Evolutionary conservation across 2,797 vertebrate species (phyloP), one percentile per base, ranked within the genome.

Genomic region (Eremophila alpestris): DNA sequence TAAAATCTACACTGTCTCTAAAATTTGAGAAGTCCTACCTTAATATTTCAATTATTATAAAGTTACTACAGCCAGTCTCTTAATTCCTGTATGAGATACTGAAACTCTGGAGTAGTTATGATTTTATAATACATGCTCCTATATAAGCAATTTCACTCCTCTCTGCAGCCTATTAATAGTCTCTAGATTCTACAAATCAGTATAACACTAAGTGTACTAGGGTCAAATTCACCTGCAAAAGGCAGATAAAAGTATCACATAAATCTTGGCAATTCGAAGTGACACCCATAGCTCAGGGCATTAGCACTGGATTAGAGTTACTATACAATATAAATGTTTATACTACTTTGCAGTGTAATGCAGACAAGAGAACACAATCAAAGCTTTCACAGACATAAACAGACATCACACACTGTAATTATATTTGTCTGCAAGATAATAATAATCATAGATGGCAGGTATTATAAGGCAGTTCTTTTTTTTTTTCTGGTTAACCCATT

Each of bases 401-500:
- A 98, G 97, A 97, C 96, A 98, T 97, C 97, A 97, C 93, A 98
- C 89, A 94, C 96, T 95, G 94, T 97, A 98, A 98, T 98, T 98
- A 98, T 97, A 97, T 97, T 98, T 98, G 96, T 98, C 97, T 98
- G 96, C 89, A 96, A 97, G 97, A 97, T 97, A 97, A 97, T 97
- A 97, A 97, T 98, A 98, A 98, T 97, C 96, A 95, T 93, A 98
- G 94, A 79, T 97, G 96, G 96, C 97, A 97, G 97, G 96, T 95
- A 96, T 93, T 95, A 93, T 74, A 97, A 97, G 96, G 92, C 87
- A 96, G 87, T 64, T 94, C 63, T 88, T 95, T 97, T 97, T 93
- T 92, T 56, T 97, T 93, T 92, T 56, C 83, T 91, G 73, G 60
- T 95, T 97, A 97, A 97, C 94, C 81, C 95, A 89, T 97, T 95